Conservation (phyloP, 1,140 invertebrate species). For the Formica exsecta region DNA sequence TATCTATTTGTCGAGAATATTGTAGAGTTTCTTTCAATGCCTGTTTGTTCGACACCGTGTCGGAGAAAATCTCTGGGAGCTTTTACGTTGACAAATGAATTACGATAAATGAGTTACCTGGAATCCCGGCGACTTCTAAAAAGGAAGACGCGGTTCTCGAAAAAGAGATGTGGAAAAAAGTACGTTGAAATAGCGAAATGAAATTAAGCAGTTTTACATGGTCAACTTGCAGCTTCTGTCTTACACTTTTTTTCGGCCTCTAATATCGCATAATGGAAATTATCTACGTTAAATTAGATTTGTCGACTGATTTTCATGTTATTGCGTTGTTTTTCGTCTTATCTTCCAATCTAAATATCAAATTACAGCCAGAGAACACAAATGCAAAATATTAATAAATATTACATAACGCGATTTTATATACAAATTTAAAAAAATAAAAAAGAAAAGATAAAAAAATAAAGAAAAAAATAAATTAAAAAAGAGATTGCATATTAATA, state of each 20-base stretch:
- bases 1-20: conserved; percentile 4
- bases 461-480: neutral
- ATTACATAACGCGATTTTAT: neutral
- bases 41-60: conserved; percentile 41
- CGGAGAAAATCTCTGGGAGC: conserved; percentile 27
- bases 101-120: conserved; percentile 73
- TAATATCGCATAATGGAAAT: conserved; percentile 20
- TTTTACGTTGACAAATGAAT: conserved; percentile 61
- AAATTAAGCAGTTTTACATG: conserved; percentile 61
- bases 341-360: neutral
- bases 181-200: conserved; percentile 32
- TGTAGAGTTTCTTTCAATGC: neutral
- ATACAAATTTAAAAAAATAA: too few relatives aligned
- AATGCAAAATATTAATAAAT: neutral
- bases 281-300: neutral
- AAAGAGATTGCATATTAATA: too few relatives aligned
- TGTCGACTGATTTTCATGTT: neutral
- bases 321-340: neutral
- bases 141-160: conserved; percentile 51
- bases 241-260: neutral
- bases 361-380: neutral
- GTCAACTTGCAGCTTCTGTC: conserved; percentile 24
- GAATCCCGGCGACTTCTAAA: conserved; percentile 53
- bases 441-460: too few relatives aligned
- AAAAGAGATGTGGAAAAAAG: conserved; percentile 38